Base-by-base conservation (phyloP, 2,888 invertebrate species). In the Gnatocerus cornutus region DNA sequence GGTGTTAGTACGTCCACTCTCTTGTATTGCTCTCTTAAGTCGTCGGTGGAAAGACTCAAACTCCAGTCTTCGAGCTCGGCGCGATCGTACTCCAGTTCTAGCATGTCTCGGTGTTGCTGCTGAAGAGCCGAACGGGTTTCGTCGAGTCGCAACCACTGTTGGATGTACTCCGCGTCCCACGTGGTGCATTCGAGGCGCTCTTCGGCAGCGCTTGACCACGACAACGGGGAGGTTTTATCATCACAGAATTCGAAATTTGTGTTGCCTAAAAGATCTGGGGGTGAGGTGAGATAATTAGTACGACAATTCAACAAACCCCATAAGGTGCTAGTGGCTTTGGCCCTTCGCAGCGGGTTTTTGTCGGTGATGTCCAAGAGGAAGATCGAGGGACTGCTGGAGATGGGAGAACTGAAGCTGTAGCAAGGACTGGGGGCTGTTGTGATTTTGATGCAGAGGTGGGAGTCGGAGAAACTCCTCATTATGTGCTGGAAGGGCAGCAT, bases 51-150 rank as follows among this genome's bases (percentile, higher is more conserved):
- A 71, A 93, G 84, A 48, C 91, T 91, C 80, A 92, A 86, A 80
- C 92, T 93, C 93, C 93, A 93, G 82, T 93, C 93, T 84, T 93
- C 93, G 72, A 93, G 84, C 82, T 93, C 93, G 1, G 92, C 90
- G 75, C 90, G 88, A 79, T 92, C 93, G 79, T 93, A 93, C 82
- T 92, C 92, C 77, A 92, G 84, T 80, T 92, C 91, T 21, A 90
- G 87, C 74, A 91, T 83, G 79, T 91, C 91, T 69, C 91, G 87
- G 80, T 91, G 91, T 75, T 91, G 89, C 77, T 91, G 91, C 76
- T 90, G 90, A 30, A 90, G 79, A 2, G 90, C 89, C 64, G 90
- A 90, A 78, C 92, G 86, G 1, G 91, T 90, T 76, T 92, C 92
- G 79, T 92, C 92, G 76, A 92, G 83, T 80, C 91, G 88, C 58